Conservation (phyloP, 2,888 invertebrate genomes). For the Nemapogon koenigi region DNA sequence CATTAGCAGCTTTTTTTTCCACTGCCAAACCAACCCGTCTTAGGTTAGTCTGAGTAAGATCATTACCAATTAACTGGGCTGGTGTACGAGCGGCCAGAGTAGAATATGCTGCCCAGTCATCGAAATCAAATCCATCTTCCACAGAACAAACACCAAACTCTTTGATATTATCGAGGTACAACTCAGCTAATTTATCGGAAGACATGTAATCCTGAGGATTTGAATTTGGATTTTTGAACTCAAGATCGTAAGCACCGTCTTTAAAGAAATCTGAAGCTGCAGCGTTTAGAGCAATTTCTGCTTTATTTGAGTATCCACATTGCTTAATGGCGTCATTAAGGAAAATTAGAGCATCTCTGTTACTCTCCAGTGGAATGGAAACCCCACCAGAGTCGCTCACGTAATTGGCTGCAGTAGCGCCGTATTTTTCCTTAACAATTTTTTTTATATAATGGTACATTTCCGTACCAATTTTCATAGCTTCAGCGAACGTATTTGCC, state of each 20-base stretch:
- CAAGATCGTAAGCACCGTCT: conserved; percentile 87
- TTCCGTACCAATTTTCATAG: conserved; percentile 97
- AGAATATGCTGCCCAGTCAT: conserved; percentile 98
- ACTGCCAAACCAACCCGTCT: conserved; percentile 89
- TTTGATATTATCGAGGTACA: conserved; percentile 89
- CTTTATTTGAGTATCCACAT: conserved; percentile 92
- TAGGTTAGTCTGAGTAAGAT: conserved; percentile 91
- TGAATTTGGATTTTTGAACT: conserved; percentile 94
- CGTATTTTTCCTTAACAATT: conserved; percentile 87
- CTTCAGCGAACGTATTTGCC: conserved; percentile 89
- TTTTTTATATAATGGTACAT: conserved; percentile 93
- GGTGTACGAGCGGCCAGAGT: conserved; percentile 71
- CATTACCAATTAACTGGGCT: conserved; percentile 89
- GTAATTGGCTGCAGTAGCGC: conserved; percentile 86
- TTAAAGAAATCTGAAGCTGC: conserved; percentile 95
- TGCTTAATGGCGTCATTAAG: conserved; percentile 87
- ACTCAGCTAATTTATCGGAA: conserved; percentile 81
- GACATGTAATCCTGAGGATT: conserved; percentile 83
- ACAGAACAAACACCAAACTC: conserved; percentile 92
- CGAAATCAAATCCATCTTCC: conserved; percentile 97
- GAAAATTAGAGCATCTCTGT: conserved; percentile 88
- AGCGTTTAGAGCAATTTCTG: conserved; percentile 95
- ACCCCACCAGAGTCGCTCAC: conserved; percentile 98
- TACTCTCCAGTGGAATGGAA: conserved; percentile 92
- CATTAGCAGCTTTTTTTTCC: conserved; percentile 95